A percentile compares a stretch with the other conserved stretches of the same genome.
phyloP scores from a whole-genome alignment of 2,797 vertebrate species.

The Notoglanidium macrostoma region DNA sequence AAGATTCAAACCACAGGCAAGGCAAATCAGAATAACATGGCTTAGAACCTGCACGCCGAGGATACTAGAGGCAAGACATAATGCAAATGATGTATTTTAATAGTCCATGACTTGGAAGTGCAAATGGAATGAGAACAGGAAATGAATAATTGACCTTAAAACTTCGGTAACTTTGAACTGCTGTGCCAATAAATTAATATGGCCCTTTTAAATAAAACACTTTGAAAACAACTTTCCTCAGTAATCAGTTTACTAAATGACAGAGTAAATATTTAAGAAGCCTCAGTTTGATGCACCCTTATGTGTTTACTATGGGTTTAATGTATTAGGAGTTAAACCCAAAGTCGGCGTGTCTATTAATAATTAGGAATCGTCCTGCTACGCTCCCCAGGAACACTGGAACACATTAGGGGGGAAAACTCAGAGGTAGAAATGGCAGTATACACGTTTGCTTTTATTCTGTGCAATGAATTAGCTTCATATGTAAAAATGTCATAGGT shows the following conservation, averaged over 20 bases:
- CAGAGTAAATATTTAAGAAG: conserved; percentile 10
- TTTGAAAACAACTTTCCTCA: not conserved
- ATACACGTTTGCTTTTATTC: not conserved
- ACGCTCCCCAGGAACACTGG: not conserved
- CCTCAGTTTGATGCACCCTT: not conserved
- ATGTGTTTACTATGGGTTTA: not conserved
- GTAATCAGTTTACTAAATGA: not conserved
- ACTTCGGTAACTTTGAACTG: not conserved
- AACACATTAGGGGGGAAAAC: not conserved
- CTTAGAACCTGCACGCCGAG: not conserved
- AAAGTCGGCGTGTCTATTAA: not conserved
- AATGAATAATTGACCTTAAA: not conserved
- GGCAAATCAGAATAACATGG: not conserved
- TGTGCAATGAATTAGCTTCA: not conserved
- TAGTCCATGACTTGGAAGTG: not conserved
- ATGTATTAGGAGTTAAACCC: too few relatives aligned
- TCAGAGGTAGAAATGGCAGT: not conserved
- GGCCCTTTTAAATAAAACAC: not conserved
- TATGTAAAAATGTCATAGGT: too few relatives aligned
- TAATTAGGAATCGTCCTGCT: too few relatives aligned
- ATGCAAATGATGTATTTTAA: not conserved
- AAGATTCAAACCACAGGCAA: not conserved
- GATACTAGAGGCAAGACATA: not conserved
- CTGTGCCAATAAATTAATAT: not conserved
- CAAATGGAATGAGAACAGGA: not conserved